phyloP scores from a whole-genome alignment of 2,888 invertebrate genomes.

The Yponomeuta evonymella region DNA sequence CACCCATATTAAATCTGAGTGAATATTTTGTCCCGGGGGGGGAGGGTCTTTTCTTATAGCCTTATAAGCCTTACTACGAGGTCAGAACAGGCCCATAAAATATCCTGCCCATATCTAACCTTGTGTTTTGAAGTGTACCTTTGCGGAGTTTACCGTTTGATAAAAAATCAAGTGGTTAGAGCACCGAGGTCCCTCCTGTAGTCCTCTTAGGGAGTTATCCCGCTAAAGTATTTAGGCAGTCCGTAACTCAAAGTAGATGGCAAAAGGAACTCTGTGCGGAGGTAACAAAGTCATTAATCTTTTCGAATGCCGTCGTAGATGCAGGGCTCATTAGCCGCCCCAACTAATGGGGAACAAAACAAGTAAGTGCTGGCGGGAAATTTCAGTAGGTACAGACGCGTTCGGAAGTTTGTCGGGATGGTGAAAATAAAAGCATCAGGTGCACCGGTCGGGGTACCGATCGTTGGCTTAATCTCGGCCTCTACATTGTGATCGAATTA shows the following conservation, averaged over 20 bases:
- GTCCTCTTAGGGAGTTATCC: background rate
- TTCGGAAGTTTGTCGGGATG: background rate
- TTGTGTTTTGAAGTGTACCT: no score
- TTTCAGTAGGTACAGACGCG: background rate
- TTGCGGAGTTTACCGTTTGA: no score
- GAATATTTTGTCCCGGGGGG: no score
- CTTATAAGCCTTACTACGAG: no score
- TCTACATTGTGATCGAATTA: no score
- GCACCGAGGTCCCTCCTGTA: background rate
- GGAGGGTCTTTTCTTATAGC: no score
- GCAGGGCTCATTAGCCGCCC: conserved; percentile 6
- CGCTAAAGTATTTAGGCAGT: background rate
- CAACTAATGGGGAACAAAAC: conserved; percentile 9
- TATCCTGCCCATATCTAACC: no score
- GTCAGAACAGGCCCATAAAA: no score
- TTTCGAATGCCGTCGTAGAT: background rate
- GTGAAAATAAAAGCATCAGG: background rate
- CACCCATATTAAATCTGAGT: no score
- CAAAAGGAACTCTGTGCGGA: background rate
- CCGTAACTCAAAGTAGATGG: background rate
- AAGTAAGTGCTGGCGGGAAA: background rate
- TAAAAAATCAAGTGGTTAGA: background rate
- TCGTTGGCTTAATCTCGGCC: no score
- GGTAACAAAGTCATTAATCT: conserved; percentile 1
- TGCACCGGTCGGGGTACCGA: no score